phyloP scores from a whole-genome alignment of 2,113 vertebrate genomes.

The Calidris pugnax region DNA sequence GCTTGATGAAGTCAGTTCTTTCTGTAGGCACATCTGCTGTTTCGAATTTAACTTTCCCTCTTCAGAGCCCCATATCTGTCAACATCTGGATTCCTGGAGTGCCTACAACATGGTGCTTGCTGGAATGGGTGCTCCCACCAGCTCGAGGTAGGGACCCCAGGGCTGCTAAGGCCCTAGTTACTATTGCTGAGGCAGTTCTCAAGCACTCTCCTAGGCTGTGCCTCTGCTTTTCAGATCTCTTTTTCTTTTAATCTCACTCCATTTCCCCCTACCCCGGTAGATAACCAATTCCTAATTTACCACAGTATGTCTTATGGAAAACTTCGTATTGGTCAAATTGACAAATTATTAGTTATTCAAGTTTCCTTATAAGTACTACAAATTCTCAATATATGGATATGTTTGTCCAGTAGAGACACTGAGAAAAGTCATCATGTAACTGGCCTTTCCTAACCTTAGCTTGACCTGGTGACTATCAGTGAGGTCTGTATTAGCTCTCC shows the following conservation, averaged over 20 bases:
- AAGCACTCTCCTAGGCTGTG: not conserved
- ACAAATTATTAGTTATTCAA: not conserved
- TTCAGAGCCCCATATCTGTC: not conserved
- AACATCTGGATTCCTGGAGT: not conserved
- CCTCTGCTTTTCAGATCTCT: not conserved
- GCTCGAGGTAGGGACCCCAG: rapidly evolving
- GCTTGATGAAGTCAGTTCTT: not conserved
- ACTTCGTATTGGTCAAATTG: not conserved
- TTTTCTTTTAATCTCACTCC: not conserved
- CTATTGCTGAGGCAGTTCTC: not conserved
- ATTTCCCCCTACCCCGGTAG: not conserved
- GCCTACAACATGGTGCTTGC: not conserved
- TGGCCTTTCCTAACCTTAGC: not conserved
- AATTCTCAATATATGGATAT: not conserved
- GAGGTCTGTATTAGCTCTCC: not conserved
- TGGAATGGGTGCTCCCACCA: not conserved
- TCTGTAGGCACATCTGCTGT: not conserved
- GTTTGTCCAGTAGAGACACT: not conserved
- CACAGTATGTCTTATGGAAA: rapidly evolving
- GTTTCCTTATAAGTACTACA: not conserved
- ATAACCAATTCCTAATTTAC: not conserved
- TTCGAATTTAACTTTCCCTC: not conserved
- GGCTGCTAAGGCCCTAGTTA: not conserved
- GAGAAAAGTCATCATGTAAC: not conserved
- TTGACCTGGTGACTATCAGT: not conserved